A percentile compares a stretch with the other conserved stretches of the same genome.
Evolutionary conservation across 1,140 invertebrate species (phyloP).

Genomic region (Apis mellifera): Amel_HAv3.1 CM009931.2:22727501-22728000

Average conservation of each 20-base stretch:
- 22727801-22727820: conserved; percentile 59
- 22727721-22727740: conserved; percentile 53
- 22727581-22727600: not conserved
- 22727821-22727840: conserved; percentile 57
- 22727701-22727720: conserved; percentile 57
- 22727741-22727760: conserved; percentile 65
- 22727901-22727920: conserved; percentile 13
- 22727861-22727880: not conserved
- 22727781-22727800: conserved; percentile 69
- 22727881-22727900: not conserved
- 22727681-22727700: conserved; percentile 40
- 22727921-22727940: conserved; percentile 7
- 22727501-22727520: conserved; percentile 6
- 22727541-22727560: conserved; percentile 20
- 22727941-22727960: conserved; percentile 31
- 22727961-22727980: conserved; percentile 56
- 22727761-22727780: conserved; percentile 75
- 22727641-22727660: conserved; percentile 53
- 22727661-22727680: conserved; percentile 42
- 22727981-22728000: conserved; percentile 60
- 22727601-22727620: conserved; percentile 1
- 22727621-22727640: conserved; percentile 10
- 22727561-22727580: not conserved
- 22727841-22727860: not conserved
- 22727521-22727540: not conserved